Percentiles rank a stretch among this genome's conserved stretches.
Evolutionary conservation across 2,888 invertebrate species (phyloP).

Genomic region (Acanthacorydalis orientalis): DNA sequence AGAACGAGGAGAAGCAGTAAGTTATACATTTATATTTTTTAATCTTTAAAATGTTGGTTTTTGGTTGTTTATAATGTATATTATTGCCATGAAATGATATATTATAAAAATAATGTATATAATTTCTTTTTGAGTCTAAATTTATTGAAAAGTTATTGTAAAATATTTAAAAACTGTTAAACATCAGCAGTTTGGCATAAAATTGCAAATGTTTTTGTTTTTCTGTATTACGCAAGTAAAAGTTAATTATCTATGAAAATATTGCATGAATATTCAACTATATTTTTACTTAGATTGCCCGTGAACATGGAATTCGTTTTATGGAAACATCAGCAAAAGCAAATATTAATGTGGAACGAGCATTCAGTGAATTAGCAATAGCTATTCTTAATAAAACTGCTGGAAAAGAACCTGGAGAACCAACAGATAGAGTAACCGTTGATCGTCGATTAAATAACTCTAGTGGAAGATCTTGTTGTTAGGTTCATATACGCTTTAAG

Average conservation of each 20-base stretch:
- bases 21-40: conserved; percentile 20
- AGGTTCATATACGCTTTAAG: not conserved
- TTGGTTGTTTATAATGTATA: too few species aligned
- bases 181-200: too few species aligned
- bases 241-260: too few species aligned
- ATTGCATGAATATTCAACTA: not conserved
- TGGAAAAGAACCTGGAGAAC: conserved; percentile 63
- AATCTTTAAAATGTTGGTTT: too few species aligned
- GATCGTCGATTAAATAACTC: conserved; percentile 52
- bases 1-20: conserved; percentile 83
- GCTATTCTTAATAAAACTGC: conserved; percentile 87
- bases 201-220: too few species aligned
- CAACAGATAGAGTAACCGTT: conserved; percentile 49
- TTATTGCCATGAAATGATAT: too few species aligned
- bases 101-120: too few species aligned
- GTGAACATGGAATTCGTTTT: conserved; percentile 89
- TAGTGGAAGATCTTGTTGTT: conserved; percentile 41
- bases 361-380: conserved; percentile 87
- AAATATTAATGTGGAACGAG: conserved; percentile 90
- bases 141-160: too few species aligned
- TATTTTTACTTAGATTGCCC: conserved; percentile 56
- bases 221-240: too few species aligned
- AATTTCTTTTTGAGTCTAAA: too few species aligned
- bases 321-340: conserved; percentile 98
- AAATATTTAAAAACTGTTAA: too few species aligned